Evolutionary conservation across 2,797 vertebrate genomes (phyloP).

Genomic region (Crocodylus rhombifer): DNA sequence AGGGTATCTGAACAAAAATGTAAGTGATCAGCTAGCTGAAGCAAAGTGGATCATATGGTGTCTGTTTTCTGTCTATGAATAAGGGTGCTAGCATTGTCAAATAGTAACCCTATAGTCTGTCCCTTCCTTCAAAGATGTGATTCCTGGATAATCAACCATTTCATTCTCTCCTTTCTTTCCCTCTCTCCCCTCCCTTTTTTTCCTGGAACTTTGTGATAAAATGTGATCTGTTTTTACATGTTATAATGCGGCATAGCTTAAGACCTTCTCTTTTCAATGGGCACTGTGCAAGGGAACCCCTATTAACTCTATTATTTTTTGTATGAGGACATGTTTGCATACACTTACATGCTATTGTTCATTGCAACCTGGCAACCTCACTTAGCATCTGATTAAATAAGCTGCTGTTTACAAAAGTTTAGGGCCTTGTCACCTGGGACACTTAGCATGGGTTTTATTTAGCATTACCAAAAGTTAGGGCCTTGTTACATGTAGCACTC

Average conservation of each 20-base stretch:
- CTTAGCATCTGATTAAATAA: no score
- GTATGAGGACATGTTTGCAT: no score
- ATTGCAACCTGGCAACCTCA: no score
- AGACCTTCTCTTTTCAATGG: not conserved
- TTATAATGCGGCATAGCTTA: not conserved
- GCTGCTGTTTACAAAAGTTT: no score
- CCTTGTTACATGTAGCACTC: no score
- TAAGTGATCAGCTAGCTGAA: not conserved
- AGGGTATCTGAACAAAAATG: slow-evolving; percentile 17
- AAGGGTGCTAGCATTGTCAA: not conserved
- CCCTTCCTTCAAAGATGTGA: not conserved
- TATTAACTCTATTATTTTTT: no score
- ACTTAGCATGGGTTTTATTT: no score
- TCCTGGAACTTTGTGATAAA: not conserved
- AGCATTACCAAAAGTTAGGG: no score
- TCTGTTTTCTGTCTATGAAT: slow-evolving; percentile 11
- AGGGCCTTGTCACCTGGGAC: no score
- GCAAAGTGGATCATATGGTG: slow-evolving; percentile 15
- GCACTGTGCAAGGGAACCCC: not conserved
- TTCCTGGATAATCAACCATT: not conserved
- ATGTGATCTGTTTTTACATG: not conserved
- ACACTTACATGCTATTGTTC: no score
- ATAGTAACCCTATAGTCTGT: not conserved
- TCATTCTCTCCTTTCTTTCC: not conserved
- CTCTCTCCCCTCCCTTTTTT: not conserved